phyloP scores from a whole-genome alignment of 2,888 invertebrate species.

The Anoplius nigerrimus region DNA sequence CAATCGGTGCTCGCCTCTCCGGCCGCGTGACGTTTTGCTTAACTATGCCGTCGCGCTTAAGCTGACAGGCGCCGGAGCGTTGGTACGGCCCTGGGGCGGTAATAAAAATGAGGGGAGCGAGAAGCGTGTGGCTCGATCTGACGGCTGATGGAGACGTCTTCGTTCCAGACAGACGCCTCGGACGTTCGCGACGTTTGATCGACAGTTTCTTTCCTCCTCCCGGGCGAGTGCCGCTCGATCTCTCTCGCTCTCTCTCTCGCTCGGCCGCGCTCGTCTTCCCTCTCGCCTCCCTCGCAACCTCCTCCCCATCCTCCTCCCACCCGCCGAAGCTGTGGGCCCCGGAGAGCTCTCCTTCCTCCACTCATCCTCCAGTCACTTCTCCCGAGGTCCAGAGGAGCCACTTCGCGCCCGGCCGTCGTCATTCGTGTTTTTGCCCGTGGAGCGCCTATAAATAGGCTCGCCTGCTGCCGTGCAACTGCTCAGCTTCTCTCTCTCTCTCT shows the following conservation, averaged over 20 bases:
- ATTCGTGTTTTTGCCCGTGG: slow-evolving; percentile 63
- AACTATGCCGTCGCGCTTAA: slow-evolving; percentile 20
- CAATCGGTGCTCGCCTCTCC: slow-evolving; percentile 3
- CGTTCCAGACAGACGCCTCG: slow-evolving; percentile 61
- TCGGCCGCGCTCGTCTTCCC: neutral
- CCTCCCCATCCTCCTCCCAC: slow-evolving; percentile 8
- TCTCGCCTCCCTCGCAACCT: slow-evolving; percentile 9
- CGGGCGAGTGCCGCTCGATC: slow-evolving; percentile 46
- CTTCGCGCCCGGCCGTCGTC: slow-evolving; percentile 60
- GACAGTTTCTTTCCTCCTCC: slow-evolving; percentile 57
- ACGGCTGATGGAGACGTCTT: slow-evolving; percentile 68
- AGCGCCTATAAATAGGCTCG: slow-evolving; percentile 63
- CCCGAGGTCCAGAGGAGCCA: slow-evolving; percentile 45
- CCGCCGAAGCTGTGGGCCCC: slow-evolving; percentile 4
- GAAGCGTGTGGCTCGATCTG: slow-evolving; percentile 58
- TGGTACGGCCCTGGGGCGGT: slow-evolving; percentile 51
- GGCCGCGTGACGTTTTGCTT: slow-evolving; percentile 13
- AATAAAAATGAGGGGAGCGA: slow-evolving; percentile 61
- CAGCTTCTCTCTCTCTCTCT: slow-evolving; percentile 33
- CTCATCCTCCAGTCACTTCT: slow-evolving; percentile 7
- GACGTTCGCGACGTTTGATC: slow-evolving; percentile 64
- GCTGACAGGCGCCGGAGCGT: slow-evolving; percentile 30
- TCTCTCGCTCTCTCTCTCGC: slow-evolving; percentile 25
- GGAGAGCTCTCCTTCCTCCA: slow-evolving; percentile 14
- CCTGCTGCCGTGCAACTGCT: slow-evolving; percentile 15